Percentiles rank a stretch among this genome's conserved stretches.
Evolutionary conservation across 1,140 invertebrate genomes (phyloP).

Genomic region (Batillaria attramentaria): DNA sequence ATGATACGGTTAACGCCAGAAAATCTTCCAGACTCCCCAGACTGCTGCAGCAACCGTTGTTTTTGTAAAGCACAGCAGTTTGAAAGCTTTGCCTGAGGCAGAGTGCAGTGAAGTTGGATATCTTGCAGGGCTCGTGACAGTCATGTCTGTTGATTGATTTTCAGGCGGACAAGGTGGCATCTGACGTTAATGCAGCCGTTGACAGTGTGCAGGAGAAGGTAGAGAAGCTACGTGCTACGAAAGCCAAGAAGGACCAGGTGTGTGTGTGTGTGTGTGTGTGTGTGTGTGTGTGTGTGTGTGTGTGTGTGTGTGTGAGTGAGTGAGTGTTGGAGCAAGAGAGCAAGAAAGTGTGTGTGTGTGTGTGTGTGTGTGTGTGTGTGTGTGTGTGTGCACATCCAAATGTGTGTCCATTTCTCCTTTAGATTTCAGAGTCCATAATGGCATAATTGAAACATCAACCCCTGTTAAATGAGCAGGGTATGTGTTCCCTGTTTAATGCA

Average conservation of each 20-base stretch:
- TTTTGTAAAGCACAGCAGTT: too few species aligned
- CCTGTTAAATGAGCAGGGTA: neutral
- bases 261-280: neutral
- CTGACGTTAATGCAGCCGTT: slow-evolving; percentile 60
- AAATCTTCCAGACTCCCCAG: too few species aligned
- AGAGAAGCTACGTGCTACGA: slow-evolving; percentile 57
- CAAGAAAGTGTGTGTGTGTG: neutral
- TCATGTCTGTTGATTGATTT: too few species aligned
- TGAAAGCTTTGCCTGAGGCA: too few species aligned
- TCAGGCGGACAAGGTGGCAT: slow-evolving; percentile 61
- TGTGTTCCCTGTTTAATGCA: neutral
- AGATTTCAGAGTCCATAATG: too few species aligned
- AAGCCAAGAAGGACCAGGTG: slow-evolving; percentile 57
- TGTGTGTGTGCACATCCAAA: neutral
- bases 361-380: neutral
- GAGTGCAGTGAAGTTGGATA: too few species aligned
- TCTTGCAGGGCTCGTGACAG: too few species aligned
- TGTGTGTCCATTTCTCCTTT: neutral
- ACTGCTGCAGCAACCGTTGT: too few species aligned
- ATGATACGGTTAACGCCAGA: too few species aligned
- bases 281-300: slow-evolving; percentile 11
- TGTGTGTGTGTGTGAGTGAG: neutral
- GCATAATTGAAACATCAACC: too few species aligned
- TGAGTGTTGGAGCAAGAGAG: neutral
- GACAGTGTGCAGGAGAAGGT: slow-evolving; percentile 63